Percentiles rank a stretch among this genome's conserved stretches.
phyloP scores from a whole-genome alignment of 2,888 invertebrate genomes.

The Cantharis rufa region DNA sequence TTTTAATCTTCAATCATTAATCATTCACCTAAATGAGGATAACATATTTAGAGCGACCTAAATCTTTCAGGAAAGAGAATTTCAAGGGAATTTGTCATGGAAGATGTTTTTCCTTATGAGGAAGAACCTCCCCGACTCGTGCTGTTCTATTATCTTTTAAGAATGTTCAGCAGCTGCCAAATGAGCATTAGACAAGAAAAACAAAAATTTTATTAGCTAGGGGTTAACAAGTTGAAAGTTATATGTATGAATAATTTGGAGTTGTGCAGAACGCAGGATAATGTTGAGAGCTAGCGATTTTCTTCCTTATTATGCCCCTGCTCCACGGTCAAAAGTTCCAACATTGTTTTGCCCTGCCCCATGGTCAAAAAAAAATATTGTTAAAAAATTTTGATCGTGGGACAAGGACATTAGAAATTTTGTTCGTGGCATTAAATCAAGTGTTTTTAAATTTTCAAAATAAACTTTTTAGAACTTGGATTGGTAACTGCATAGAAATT shows the following conservation, averaged over 20 bases:
- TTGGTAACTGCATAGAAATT: too few relatives aligned
- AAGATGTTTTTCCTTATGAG: not conserved
- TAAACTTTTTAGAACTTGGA: too few relatives aligned
- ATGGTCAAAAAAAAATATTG: too few relatives aligned
- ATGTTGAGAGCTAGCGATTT: too few relatives aligned
- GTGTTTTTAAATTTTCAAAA: too few relatives aligned
- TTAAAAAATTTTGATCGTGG: too few relatives aligned
- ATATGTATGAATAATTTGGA: not conserved
- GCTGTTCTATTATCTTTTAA: constrained; percentile 35
- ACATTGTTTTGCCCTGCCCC: too few relatives aligned
- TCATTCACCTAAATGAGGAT: not conserved
- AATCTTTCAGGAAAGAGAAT: not conserved
- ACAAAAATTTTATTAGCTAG: not conserved
- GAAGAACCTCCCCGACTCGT: constrained; percentile 32
- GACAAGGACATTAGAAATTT: too few relatives aligned
- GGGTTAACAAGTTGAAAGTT: not conserved
- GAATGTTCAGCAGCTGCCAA: constrained; percentile 33
- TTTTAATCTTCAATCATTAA: not conserved
- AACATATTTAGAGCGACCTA: not conserved
- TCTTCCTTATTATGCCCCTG: too few relatives aligned
- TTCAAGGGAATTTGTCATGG: not conserved
- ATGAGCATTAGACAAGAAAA: not conserved
- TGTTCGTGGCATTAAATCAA: too few relatives aligned
- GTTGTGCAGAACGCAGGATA: too few relatives aligned
- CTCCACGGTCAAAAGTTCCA: too few relatives aligned